Evolutionary conservation across 2,113 vertebrate genomes (phyloP).

Genomic region (Parotia lawesii): DNA sequence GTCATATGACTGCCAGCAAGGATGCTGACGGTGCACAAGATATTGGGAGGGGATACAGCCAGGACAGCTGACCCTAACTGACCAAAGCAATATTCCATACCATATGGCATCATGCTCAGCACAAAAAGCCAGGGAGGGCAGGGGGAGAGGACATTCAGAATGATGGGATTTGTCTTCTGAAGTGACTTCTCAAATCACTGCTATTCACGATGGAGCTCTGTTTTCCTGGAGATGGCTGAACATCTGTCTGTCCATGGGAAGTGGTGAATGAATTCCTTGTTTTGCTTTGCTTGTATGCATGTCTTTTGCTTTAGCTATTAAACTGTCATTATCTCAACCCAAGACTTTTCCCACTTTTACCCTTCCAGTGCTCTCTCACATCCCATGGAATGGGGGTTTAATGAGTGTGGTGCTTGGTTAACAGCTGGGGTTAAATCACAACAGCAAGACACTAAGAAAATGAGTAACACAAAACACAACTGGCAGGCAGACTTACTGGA

Average conservation of each 20-base stretch:
- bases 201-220: rapidly evolving
- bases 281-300: not conserved
- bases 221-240: not conserved
- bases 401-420: not conserved
- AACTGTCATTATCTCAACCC: not conserved
- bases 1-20: rapidly evolving
- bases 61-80: not conserved
- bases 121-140: not conserved
- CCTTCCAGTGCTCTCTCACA: not conserved
- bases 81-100: not conserved
- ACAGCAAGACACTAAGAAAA: not conserved
- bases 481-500: not conserved
- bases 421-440: not conserved
- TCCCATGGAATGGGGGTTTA: not conserved
- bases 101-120: not conserved
- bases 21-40: not conserved
- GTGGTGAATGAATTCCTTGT: not conserved
- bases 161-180: not conserved
- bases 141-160: not conserved
- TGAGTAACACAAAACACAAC: not conserved
- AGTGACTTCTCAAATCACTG: not conserved
- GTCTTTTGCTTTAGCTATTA: not conserved
- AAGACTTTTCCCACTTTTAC: not conserved
- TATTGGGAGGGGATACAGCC: not conserved
- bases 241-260: not conserved